These are phyloP conservation scores for Planiliza haematocheilus DNA, from an alignment of 2,113 vertebrate species.

Conservation along the genomic window DNA sequence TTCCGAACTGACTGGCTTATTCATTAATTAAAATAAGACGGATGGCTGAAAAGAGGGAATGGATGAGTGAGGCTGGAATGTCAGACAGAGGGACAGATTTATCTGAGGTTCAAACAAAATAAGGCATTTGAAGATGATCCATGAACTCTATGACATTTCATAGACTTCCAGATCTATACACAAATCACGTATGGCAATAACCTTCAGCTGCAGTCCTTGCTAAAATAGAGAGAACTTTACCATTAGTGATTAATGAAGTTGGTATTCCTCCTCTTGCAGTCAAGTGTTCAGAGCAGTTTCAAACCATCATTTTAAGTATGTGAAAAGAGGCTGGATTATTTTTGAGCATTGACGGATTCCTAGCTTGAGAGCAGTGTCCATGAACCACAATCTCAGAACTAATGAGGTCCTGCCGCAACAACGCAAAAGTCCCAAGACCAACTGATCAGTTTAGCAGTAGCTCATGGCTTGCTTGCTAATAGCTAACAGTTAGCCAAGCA, in stretches of 20 bases:
- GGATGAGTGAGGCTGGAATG: slow-evolving; percentile 1
- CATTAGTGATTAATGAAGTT: not conserved
- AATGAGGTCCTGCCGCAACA: too few species aligned
- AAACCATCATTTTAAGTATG: not conserved
- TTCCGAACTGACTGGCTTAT: slow-evolving; percentile 71
- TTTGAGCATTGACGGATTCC: too few species aligned
- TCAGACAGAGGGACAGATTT: slow-evolving; percentile 6
- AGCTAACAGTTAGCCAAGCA: too few species aligned
- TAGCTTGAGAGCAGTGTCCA: too few species aligned
- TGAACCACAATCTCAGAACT: too few species aligned
- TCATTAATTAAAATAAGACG: slow-evolving; percentile 80
- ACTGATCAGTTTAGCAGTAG: too few species aligned
- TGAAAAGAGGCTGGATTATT: not conserved
- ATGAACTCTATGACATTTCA: not conserved
- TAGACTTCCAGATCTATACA: not conserved
- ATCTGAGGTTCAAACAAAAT: not conserved
- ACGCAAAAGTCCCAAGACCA: too few species aligned
- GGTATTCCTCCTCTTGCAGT: not conserved
- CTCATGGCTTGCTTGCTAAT: too few species aligned
- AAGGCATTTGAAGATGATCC: not conserved
- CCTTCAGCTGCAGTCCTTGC: too few species aligned
- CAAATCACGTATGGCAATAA: not conserved
- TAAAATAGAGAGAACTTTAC: not conserved
- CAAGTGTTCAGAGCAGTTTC: not conserved
- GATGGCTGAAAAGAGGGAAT: slow-evolving; percentile 33